Evolutionary conservation across 2,113 vertebrate species (phyloP).

Genomic region (Malurus elegans): DNA sequence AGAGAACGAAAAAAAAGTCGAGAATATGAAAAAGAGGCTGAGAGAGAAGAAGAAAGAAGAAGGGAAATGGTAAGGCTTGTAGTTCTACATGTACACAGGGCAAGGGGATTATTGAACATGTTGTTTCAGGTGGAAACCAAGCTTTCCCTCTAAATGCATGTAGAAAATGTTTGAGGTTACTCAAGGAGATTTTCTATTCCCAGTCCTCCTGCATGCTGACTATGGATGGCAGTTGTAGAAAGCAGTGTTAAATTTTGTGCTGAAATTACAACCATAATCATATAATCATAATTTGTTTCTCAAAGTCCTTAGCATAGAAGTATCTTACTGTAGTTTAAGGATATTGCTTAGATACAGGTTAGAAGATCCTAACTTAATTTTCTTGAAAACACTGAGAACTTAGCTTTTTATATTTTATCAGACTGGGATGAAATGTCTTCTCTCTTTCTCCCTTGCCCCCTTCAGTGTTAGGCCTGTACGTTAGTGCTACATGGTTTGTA

Average conservation of each 20-base stretch:
- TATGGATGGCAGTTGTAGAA: background rate
- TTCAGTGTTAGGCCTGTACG: background rate
- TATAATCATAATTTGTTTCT: background rate
- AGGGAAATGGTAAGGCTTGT: slow-evolving; percentile 86
- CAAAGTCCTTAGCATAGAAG: background rate
- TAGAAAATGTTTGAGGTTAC: background rate
- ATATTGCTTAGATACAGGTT: background rate
- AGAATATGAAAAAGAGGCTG: slow-evolving; percentile 92
- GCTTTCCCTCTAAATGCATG: background rate
- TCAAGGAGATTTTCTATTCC: background rate
- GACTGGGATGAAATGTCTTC: fast-evolving
- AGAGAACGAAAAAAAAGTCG: slow-evolving; percentile 95
- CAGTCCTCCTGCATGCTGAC: background rate
- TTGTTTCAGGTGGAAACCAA: background rate
- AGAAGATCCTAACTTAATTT: background rate
- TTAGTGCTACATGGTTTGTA: background rate
- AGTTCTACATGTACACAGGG: background rate
- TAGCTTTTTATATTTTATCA: background rate
- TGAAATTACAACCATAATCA: background rate
- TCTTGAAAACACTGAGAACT: background rate
- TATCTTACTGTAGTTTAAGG: background rate
- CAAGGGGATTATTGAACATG: background rate
- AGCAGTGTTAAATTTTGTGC: background rate
- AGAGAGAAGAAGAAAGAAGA: slow-evolving; percentile 92
- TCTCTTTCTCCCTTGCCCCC: fast-evolving